A percentile compares a stretch with the other conserved stretches of the same genome.
Conservation (phyloP, 1,140 invertebrate genomes). For the Pristionchus pacificus region DNA sequence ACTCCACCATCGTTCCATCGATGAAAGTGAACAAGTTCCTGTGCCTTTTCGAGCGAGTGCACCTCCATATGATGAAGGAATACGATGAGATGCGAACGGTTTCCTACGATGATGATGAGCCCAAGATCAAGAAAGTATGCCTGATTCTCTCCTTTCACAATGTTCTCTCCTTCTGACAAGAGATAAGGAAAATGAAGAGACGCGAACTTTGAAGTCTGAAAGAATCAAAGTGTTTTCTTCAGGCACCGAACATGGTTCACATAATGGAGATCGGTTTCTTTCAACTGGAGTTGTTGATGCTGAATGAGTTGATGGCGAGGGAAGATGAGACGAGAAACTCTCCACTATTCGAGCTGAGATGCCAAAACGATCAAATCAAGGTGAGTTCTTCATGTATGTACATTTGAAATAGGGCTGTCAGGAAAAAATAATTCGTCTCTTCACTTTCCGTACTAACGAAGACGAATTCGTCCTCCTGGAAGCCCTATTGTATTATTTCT, state of each 20-base stretch:
- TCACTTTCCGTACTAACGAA: too few species aligned
- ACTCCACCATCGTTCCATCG: slow-evolving; percentile 19
- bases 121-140: too few species aligned
- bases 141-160: too few species aligned
- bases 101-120: too few species aligned
- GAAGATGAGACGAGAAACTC: slow-evolving; percentile 1
- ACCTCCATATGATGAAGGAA: slow-evolving; percentile 21
- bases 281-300: slow-evolving; percentile 1
- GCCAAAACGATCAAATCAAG: slow-evolving; percentile 31
- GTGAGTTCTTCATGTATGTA: neutral
- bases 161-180: too few species aligned
- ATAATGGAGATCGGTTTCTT: slow-evolving; percentile 21
- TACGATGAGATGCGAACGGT: slow-evolving; percentile 19
- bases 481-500: too few species aligned
- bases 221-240: neutral
- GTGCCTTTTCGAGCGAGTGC: neutral
- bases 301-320: neutral
- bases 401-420: too few species aligned
- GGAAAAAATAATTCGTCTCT: too few species aligned
- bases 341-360: slow-evolving; percentile 25
- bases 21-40: slow-evolving; percentile 24
- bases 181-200: too few species aligned
- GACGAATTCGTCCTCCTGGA: too few species aligned
- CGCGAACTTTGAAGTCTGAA: slow-evolving; percentile 2
- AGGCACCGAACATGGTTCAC: slow-evolving; percentile 20